These are phyloP conservation scores for Falco naumanni DNA, from an alignment of 2,797 vertebrate species.

Conservation along the genomic window DNA sequence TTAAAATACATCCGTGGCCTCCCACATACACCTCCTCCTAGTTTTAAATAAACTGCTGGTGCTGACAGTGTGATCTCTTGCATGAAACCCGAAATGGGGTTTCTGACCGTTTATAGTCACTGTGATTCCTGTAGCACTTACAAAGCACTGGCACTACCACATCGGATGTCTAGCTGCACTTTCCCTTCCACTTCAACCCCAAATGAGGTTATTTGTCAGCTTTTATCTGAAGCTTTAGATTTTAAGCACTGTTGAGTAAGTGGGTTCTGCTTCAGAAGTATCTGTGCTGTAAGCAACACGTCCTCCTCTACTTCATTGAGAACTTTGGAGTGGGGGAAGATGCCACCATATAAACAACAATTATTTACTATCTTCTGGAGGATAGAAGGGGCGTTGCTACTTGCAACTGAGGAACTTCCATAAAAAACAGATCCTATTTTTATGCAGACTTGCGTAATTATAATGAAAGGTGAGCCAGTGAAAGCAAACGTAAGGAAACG, in stretches of 20 bases:
- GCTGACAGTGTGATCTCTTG: constrained; percentile 60
- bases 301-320: not conserved
- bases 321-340: not conserved
- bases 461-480: not conserved
- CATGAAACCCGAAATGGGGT: constrained; percentile 49
- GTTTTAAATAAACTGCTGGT: constrained; percentile 48
- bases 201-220: not conserved
- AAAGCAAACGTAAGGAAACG: not conserved
- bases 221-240: not conserved
- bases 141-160: not conserved
- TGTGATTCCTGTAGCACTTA: not conserved
- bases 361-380: not conserved
- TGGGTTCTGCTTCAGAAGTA: not conserved
- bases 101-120: constrained; percentile 11
- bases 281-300: not conserved
- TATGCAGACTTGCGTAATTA: not conserved
- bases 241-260: not conserved
- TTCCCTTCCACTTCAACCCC: not conserved
- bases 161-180: not conserved
- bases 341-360: not conserved
- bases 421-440: not conserved
- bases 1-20: constrained; percentile 8
- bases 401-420: not conserved
- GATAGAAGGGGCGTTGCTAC: not conserved
- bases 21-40: constrained; percentile 29